phyloP scores from a whole-genome alignment of 1,140 invertebrate genomes.

The Tenebrio molitor region DNA sequence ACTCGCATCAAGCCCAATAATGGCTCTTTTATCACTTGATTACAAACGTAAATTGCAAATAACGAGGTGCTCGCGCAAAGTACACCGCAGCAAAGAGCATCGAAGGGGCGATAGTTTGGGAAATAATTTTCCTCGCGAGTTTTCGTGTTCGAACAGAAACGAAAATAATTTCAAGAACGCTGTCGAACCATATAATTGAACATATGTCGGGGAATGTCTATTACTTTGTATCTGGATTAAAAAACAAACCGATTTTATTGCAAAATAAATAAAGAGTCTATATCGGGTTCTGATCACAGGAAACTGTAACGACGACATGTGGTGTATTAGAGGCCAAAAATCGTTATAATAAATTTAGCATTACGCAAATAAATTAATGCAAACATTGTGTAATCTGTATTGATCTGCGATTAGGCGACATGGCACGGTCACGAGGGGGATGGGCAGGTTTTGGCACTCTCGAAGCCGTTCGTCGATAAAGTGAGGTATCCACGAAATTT shows the following conservation, averaged over 20 bases:
- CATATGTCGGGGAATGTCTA: not conserved
- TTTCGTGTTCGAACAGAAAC: not conserved
- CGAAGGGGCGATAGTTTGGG: not conserved
- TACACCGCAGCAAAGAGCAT: not conserved
- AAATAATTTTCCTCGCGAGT: no score
- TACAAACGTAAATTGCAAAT: conserved; percentile 5
- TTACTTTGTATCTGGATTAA: conserved; percentile 14
- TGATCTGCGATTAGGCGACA: conserved; percentile 24
- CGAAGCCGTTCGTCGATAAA: conserved; percentile 12
- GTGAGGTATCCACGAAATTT: conserved; percentile 12
- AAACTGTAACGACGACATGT: conserved; percentile 22
- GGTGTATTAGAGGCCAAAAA: conserved; percentile 16
- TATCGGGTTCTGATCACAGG: conserved; percentile 4
- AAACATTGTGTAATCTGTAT: conserved; percentile 35
- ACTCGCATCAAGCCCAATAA: not conserved
- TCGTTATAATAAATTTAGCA: conserved; percentile 32
- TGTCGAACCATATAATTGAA: not conserved
- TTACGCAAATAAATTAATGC: conserved; percentile 31
- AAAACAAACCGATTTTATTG: conserved; percentile 22
- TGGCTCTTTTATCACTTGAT: conserved; percentile 1
- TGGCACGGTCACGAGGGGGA: not conserved
- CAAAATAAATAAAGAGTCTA: conserved; percentile 17
- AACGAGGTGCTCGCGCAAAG: not conserved
- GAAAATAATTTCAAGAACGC: not conserved
- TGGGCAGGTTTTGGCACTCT: not conserved